Percentiles rank a stretch among this genome's conserved stretches.
These are phyloP conservation scores for Danaus melanippus DNA, from an alignment of 1,140 invertebrate species.

Conservation along the genomic window DNA sequence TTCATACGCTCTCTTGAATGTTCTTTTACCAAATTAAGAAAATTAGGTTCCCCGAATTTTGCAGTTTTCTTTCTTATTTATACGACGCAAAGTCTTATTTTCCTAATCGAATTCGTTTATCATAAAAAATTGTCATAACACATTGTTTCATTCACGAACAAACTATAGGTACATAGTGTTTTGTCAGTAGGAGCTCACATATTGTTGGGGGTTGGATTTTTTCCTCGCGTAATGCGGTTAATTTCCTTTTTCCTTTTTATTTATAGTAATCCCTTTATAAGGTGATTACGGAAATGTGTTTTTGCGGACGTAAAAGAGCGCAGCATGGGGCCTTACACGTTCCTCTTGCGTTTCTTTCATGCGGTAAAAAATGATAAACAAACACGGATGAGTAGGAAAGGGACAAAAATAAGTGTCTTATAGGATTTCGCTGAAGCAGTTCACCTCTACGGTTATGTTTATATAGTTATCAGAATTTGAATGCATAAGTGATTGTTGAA, in stretches of 20 bases:
- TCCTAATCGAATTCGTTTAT: constrained; percentile 6
- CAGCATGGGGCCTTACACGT: constrained; percentile 41
- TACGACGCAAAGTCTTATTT: too few species aligned
- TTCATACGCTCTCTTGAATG: constrained; percentile 11
- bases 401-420: too few species aligned
- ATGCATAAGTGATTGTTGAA: constrained; percentile 27
- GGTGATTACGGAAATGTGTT: constrained; percentile 70
- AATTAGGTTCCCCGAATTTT: neutral
- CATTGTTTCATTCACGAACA: constrained; percentile 63
- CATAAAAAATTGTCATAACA: constrained; percentile 25
- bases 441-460: too few species aligned
- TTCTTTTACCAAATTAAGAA: constrained; percentile 4
- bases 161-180: constrained; percentile 59
- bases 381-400: constrained; percentile 8
- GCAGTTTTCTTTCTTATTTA: too few species aligned
- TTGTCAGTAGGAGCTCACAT: constrained; percentile 67
- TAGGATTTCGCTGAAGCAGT: too few species aligned
- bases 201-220: constrained; percentile 62
- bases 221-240: constrained; percentile 68
- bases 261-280: constrained; percentile 72
- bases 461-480: constrained; percentile 9
- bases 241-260: constrained; percentile 67
- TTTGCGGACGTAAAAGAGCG: constrained; percentile 63
- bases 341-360: constrained; percentile 15
- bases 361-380: constrained; percentile 28